phyloP scores from a whole-genome alignment of 2,113 vertebrate genomes.

The Caloenas nicobarica region DNA sequence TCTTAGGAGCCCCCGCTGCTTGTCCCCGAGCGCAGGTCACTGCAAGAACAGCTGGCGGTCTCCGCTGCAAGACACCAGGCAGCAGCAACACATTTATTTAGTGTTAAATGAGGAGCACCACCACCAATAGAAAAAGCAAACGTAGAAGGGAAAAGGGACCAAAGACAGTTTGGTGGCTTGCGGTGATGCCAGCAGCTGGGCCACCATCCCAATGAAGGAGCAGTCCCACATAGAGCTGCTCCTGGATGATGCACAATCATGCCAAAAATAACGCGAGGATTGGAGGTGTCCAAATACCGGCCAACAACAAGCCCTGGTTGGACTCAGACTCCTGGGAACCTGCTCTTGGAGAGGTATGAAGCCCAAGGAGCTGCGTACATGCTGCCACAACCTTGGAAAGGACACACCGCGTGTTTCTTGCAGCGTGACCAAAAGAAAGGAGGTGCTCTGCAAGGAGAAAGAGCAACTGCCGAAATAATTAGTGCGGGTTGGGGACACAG shows the following conservation, averaged over 20 bases:
- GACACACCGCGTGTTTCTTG: neutral
- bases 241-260: neutral
- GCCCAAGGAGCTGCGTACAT: neutral
- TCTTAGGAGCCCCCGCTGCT: rapidly evolving
- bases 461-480: neutral
- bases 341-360: neutral
- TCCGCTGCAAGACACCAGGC: neutral
- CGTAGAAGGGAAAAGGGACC: neutral
- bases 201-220: neutral
- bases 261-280: rapidly evolving
- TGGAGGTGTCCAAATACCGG: neutral
- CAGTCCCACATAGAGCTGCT: rapidly evolving
- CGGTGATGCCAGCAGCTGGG: neutral
- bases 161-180: neutral
- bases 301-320: neutral
- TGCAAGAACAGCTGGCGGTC: rapidly evolving
- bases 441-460: neutral
- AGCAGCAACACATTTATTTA: slow-evolving; percentile 9
- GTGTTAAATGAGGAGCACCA: neutral
- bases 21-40: neutral
- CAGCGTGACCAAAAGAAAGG: neutral
- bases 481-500: neutral
- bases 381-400: neutral
- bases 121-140: neutral
- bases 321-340: rapidly evolving